Base-by-base conservation (phyloP, 2,888 invertebrate species). In the Tuta absoluta region DNA sequence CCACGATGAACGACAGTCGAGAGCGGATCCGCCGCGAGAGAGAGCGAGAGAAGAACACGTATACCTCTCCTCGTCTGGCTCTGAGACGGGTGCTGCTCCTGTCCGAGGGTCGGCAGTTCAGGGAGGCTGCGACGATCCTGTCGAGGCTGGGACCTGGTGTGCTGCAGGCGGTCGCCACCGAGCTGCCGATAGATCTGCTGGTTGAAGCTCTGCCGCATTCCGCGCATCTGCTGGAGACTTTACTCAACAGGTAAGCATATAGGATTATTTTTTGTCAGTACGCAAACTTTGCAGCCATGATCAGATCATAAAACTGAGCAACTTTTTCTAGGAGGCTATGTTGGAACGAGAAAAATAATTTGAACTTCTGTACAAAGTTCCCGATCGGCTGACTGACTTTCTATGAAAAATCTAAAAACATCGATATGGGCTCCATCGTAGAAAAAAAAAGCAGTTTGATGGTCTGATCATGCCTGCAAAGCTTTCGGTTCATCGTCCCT, bases 141-240 rank as follows among this genome's bases (percentile, higher is more conserved):
- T 94, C 95, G 56, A 93, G 96, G 53, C 91, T 98, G 19, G 96
- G 96, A 4, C 94, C 95, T 49, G 95, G 95, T 0, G 97, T 97
- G 2, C 92, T 98, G 72, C 95, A 95, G 69, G 94, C 95, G 1
- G 94, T 95, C 0, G 94, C 95, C 0, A 87, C 93, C 0, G 97
- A 97, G 69, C 91, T 98, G 69, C 98, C 98, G 0, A 93, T 98
- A 62, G 98, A 98, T 81, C 91, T 97, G 71, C 92, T 98, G 72
- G 94, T 98, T n/a, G 98, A 98, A 73, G 95, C 97, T 2, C 91
- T 98, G 83, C 98, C 98, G 0, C 96, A 97, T 81, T 97, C 97
- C 19, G 94, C 98, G 1, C 95, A 96, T 73, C 93, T 98, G 59
- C 91, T 98, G 72, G 98, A 98, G 82, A 96, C 97, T 0, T 93